Conservation (phyloP, 1,140 invertebrate genomes). For the Penaeus chinensis region DNA sequence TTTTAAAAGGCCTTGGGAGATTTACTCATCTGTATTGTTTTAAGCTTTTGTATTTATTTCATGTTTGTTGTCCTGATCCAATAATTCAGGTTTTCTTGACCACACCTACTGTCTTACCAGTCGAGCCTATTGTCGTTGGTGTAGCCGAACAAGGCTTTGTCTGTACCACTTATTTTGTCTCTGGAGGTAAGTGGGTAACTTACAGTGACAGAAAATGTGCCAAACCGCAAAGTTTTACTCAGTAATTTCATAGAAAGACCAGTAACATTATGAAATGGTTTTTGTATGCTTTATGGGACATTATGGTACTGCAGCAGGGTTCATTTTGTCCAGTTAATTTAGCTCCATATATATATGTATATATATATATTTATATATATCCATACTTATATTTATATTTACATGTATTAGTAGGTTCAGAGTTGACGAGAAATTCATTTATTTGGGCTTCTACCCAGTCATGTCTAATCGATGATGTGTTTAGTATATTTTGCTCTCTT, state of each 20-base stretch:
- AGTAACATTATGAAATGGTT: slow-evolving; percentile 8
- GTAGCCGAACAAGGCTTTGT: slow-evolving; percentile 56
- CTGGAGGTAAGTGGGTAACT: slow-evolving; percentile 56
- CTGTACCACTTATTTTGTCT: slow-evolving; percentile 56
- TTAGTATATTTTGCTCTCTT: no score
- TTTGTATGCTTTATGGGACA: slow-evolving; percentile 29
- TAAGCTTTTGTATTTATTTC: slow-evolving; percentile 60
- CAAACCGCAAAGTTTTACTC: slow-evolving; percentile 25
- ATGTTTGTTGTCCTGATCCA: slow-evolving; percentile 60
- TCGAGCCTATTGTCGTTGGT: slow-evolving; percentile 59
- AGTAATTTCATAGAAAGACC: slow-evolving; percentile 30
- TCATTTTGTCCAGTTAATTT: neutral
- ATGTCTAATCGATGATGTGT: no score
- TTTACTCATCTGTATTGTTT: slow-evolving; percentile 45
- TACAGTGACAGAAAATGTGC: slow-evolving; percentile 50
- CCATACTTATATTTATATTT: no score
- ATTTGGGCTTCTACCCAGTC: no score
- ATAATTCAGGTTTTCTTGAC: slow-evolving; percentile 61
- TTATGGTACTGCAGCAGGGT: slow-evolving; percentile 19
- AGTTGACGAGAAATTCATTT: no score
- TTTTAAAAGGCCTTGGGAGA: slow-evolving; percentile 19
- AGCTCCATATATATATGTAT: no score
- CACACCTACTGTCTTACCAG: slow-evolving; percentile 57
- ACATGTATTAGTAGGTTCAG: no score
- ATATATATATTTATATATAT: no score